Conservation (phyloP, 2,888 invertebrate species). For the Papilio protenor region DNA sequence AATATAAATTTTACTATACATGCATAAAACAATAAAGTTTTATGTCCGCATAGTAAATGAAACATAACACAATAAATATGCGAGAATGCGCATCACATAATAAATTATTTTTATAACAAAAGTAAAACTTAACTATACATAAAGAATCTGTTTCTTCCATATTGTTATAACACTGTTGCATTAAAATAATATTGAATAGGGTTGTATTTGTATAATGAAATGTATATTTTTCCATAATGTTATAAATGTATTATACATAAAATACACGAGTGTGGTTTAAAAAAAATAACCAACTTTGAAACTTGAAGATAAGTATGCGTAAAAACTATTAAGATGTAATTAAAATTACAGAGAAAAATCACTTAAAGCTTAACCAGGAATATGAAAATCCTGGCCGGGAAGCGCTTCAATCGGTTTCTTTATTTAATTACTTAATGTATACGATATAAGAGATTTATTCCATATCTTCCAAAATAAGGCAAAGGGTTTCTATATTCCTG, state of each 20-base stretch:
- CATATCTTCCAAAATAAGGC: no score
- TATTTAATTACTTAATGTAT: no score
- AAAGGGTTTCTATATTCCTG: no score
- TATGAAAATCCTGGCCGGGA: no score
- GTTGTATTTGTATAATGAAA: background rate
- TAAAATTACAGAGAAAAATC: background rate
- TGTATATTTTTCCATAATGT: background rate
- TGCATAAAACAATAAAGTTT: background rate
- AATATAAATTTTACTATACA: background rate
- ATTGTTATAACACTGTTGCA: background rate
- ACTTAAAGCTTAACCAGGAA: background rate
- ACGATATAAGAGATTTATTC: no score
- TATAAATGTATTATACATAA: background rate
- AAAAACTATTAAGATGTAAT: background rate
- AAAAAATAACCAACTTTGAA: background rate
- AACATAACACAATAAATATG: background rate
- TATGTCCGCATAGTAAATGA: background rate
- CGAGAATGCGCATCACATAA: background rate
- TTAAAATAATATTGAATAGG: background rate
- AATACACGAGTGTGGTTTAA: background rate
- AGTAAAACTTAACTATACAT: background rate
- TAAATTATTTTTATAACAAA: background rate
- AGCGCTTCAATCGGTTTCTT: no score
- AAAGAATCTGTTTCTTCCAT: no score
- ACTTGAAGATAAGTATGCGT: background rate